A percentile compares a stretch with the other conserved stretches of the same genome.
phyloP scores from a whole-genome alignment of 2,888 invertebrate species.

The Achlya flavicornis region DNA sequence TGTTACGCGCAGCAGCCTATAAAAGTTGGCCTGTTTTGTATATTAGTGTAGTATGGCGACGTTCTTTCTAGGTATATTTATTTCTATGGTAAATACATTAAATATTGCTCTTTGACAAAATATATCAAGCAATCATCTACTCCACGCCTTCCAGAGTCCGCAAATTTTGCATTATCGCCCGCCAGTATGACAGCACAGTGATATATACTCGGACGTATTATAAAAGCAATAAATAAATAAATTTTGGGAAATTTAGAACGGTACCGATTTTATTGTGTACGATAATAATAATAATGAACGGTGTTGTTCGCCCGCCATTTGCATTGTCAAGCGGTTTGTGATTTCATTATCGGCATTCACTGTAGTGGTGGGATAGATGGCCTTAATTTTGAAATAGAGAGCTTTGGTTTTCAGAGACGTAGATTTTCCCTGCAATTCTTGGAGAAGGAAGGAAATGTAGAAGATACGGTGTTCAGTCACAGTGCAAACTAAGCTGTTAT shows the following conservation, averaged over 20 bases:
- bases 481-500: too few relatives aligned
- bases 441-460: too few relatives aligned
- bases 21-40: too few relatives aligned
- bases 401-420: too few relatives aligned
- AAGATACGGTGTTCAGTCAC: too few relatives aligned
- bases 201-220: constrained; percentile 82
- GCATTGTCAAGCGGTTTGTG: constrained; percentile 53
- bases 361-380: constrained; percentile 27
- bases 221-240: constrained; percentile 83
- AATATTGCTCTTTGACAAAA: not conserved
- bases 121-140: constrained; percentile 30
- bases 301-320: constrained; percentile 52
- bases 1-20: too few relatives aligned
- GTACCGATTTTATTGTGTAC: constrained; percentile 70
- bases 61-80: too few relatives aligned
- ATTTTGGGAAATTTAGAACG: constrained; percentile 80
- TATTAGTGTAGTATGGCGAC: too few relatives aligned
- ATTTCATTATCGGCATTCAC: constrained; percentile 37
- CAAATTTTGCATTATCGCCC: constrained; percentile 82
- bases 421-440: too few relatives aligned
- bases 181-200: constrained; percentile 77
- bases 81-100: too few relatives aligned
- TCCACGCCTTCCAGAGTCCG: constrained; percentile 51
- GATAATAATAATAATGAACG: constrained; percentile 64
- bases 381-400: not conserved